Conservation (phyloP, 2,797 vertebrate genomes). For the Eurystomus glaucurus region DNA sequence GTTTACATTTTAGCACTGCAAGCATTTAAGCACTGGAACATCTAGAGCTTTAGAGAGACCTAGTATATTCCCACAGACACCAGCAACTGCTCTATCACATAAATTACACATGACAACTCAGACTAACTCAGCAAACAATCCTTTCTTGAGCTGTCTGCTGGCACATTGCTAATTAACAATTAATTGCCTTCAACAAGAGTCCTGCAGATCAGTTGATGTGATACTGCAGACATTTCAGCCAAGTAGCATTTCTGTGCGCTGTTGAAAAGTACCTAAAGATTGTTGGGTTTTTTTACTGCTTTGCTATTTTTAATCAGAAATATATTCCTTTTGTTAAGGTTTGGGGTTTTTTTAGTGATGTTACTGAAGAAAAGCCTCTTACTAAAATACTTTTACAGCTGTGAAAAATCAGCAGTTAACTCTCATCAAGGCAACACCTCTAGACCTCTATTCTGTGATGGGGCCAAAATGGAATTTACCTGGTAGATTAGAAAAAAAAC, state of each 20-base stretch:
- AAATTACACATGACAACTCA: not conserved
- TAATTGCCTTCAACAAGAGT: constrained; percentile 52
- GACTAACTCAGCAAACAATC: constrained; percentile 16
- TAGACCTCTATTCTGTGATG: not conserved
- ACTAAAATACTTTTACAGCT: not conserved
- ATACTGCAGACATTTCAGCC: constrained; percentile 10
- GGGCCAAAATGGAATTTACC: not conserved
- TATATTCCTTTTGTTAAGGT: not conserved
- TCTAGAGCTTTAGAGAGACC: not conserved
- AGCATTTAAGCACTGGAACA: not conserved
- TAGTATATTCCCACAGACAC: not conserved
- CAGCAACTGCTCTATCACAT: not conserved
- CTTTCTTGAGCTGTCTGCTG: constrained; percentile 9
- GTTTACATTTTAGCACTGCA: not conserved
- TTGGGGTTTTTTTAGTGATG: not conserved
- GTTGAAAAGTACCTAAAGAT: not conserved
- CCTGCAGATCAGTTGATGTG: constrained; percentile 34
- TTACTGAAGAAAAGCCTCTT: not conserved
- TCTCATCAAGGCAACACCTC: not conserved
- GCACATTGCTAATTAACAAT: constrained; percentile 63
- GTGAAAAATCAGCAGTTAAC: not conserved
- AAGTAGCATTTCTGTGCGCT: not conserved
- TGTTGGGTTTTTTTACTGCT: not conserved
- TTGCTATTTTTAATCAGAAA: not conserved
- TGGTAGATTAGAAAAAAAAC: not conserved